Evolutionary conservation across 1,140 invertebrate genomes (phyloP).

Genomic region (Harpegnathos saltator): DNA sequence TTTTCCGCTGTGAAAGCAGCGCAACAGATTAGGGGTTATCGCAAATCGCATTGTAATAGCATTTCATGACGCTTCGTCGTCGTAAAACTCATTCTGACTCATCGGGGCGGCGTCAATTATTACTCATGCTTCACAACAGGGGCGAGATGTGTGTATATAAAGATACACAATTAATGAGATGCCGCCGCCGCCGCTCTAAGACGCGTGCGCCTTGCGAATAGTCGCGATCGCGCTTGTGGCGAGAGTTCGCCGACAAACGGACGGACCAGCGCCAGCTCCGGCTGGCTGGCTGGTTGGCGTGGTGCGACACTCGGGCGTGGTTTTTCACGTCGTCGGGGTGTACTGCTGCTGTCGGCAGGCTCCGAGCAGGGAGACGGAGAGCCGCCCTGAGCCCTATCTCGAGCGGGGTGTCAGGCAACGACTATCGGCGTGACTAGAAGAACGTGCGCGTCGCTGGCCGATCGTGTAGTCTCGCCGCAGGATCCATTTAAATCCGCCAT

Average conservation of each 20-base stretch:
- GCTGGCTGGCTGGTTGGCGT: slow-evolving; percentile 43
- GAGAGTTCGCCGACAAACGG: slow-evolving; percentile 38
- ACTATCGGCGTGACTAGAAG: slow-evolving; percentile 25
- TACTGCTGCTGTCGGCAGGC: background rate
- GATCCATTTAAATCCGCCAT: background rate
- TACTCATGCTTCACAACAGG: slow-evolving; percentile 17
- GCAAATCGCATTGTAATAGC: background rate
- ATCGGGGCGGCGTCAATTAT: slow-evolving; percentile 5
- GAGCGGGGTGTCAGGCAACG: background rate
- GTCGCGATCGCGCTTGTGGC: slow-evolving; percentile 67
- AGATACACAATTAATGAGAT: slow-evolving; percentile 27
- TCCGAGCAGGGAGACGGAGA: background rate
- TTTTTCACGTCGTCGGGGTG: slow-evolving; percentile 69
- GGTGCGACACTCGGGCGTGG: slow-evolving; percentile 75
- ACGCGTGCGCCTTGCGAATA: slow-evolving; percentile 75
- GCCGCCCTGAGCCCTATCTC: background rate
- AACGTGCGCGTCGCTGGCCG: slow-evolving; percentile 29
- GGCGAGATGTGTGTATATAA: background rate
- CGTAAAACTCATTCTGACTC: slow-evolving; percentile 3
- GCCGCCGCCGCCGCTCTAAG: slow-evolving; percentile 8
- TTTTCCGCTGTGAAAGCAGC: background rate
- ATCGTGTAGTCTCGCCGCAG: background rate
- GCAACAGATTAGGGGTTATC: background rate
- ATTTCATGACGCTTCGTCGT: too few relatives aligned
- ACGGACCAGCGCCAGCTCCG: slow-evolving; percentile 46